Conservation (phyloP, 2,113 vertebrate genomes). For the Aegithalos caudatus region DNA sequence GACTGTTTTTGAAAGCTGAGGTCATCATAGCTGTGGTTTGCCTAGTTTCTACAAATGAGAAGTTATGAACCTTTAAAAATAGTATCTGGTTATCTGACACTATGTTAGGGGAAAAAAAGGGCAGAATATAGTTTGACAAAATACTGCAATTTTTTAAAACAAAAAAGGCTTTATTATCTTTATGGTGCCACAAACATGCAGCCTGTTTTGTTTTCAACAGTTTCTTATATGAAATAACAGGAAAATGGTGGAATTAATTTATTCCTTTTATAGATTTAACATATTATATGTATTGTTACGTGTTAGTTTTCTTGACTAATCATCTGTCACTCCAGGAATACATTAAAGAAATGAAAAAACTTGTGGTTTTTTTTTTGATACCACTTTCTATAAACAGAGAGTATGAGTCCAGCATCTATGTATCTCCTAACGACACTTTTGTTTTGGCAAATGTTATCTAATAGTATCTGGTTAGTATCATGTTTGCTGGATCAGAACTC, state of each 20-base stretch:
- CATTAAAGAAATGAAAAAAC: background rate
- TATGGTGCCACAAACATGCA: background rate
- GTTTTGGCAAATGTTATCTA: background rate
- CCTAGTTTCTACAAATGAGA: background rate
- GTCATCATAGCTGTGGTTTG: background rate
- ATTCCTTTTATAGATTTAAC: background rate
- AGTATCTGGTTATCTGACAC: background rate
- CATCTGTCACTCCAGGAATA: background rate
- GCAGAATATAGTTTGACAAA: background rate
- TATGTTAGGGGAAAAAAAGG: background rate
- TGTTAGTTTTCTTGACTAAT: background rate
- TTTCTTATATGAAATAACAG: background rate
- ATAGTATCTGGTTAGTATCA: background rate
- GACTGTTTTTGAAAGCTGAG: background rate
- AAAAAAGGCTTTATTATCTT: background rate
- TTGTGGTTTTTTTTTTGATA: background rate
- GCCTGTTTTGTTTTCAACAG: background rate
- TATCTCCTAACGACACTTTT: background rate
- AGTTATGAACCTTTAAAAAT: conserved; percentile 14
- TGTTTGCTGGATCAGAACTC: background rate
- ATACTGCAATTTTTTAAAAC: background rate
- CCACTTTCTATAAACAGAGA: background rate
- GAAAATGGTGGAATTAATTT: background rate
- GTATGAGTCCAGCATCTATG: accelerated
- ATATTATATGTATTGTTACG: background rate